phyloP scores from a whole-genome alignment of 2,797 vertebrate species.

The Hapalemur alaotrensis region DNA sequence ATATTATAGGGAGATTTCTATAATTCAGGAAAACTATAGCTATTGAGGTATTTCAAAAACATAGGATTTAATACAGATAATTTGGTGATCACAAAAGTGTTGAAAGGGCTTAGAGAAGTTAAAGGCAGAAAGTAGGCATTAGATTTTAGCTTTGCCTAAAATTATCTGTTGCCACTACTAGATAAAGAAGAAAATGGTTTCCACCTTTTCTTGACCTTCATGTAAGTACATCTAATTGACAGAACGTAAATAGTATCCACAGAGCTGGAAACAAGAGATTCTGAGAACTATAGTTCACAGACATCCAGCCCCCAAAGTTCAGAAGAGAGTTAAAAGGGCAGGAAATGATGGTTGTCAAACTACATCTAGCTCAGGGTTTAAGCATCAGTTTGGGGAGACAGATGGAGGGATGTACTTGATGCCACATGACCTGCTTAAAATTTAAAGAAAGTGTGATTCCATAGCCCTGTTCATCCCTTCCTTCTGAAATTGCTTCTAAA shows the following conservation, averaged over 20 bases:
- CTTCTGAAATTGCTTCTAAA: neutral
- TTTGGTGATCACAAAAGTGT: neutral
- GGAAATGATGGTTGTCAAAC: neutral
- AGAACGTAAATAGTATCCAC: neutral
- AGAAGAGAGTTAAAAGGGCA: neutral
- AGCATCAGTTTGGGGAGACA: neutral
- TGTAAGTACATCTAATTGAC: neutral
- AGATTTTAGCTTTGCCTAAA: neutral
- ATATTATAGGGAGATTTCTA: neutral
- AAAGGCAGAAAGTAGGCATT: neutral
- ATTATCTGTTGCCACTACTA: neutral
- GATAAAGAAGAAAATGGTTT: neutral
- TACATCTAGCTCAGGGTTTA: neutral
- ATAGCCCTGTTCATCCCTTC: neutral
- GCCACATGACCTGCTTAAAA: neutral
- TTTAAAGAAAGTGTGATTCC: neutral
- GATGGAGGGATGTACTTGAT: neutral
- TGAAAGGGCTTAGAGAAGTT: neutral
- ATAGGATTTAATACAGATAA: neutral
- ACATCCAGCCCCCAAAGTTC: neutral
- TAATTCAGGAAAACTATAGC: neutral
- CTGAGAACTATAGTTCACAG: neutral
- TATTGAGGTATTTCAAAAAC: neutral
- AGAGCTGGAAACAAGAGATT: neutral
- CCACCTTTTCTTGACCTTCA: neutral